Percentiles rank a stretch among this genome's conserved stretches.
phyloP scores from a whole-genome alignment of 2,797 vertebrate genomes.

The Tiaroga cobitis region DNA sequence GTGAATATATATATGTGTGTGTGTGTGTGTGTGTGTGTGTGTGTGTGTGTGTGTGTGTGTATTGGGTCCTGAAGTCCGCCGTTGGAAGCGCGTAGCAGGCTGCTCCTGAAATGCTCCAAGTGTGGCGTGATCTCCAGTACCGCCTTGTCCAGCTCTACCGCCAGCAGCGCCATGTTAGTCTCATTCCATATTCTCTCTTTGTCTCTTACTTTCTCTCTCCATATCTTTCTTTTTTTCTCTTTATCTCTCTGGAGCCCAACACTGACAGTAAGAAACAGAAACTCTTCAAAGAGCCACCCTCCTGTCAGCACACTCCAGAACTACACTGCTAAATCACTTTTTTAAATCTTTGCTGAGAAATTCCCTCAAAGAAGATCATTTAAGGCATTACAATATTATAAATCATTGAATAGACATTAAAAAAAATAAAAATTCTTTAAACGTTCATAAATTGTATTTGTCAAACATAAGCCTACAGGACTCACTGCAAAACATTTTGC shows the following conservation, averaged over 20 bases:
- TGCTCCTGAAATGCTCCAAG: constrained; percentile 98
- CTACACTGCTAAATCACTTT: neutral
- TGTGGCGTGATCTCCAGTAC: constrained; percentile 96
- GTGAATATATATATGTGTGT: constrained; percentile 20
- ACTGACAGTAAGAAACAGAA: constrained; percentile 54
- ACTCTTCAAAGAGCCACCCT: constrained; percentile 59
- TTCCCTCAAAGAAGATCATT: neutral
- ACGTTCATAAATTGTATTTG: neutral
- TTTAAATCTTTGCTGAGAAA: neutral
- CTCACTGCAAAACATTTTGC: too few relatives aligned
- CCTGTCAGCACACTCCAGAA: constrained; percentile 1
- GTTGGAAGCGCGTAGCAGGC: constrained; percentile 80
- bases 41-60: constrained; percentile 46
- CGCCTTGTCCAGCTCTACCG: constrained; percentile 90
- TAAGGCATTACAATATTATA: constrained; percentile 1
- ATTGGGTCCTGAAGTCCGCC: constrained; percentile 77
- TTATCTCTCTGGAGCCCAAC: constrained; percentile 50
- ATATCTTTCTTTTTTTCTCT: constrained; percentile 34
- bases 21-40: constrained; percentile 44
- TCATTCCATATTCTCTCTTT: constrained; percentile 72
- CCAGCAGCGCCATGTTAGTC: constrained; percentile 98
- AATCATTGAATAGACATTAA: neutral
- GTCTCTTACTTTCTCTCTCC: constrained; percentile 34
- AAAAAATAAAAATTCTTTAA: neutral
- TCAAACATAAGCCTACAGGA: neutral